phyloP scores from a whole-genome alignment of 2,113 vertebrate genomes.

The Stigmatopora argus region DNA sequence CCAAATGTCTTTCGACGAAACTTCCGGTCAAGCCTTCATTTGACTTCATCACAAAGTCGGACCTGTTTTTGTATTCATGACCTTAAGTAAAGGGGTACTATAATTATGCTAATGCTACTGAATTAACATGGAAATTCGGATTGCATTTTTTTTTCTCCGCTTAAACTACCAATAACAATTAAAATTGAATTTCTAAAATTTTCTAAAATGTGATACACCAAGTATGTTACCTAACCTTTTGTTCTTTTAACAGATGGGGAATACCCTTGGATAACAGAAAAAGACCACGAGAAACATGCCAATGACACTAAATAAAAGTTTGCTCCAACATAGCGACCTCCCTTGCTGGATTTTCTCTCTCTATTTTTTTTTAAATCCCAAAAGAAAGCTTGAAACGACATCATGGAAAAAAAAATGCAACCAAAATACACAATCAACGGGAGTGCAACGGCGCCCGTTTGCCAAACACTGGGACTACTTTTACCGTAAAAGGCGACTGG shows the following conservation, averaged over 20 bases:
- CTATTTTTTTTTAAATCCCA: conserved; percentile 7
- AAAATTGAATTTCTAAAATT: no score
- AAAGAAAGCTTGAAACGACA: conserved; percentile 55
- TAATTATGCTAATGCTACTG: no score
- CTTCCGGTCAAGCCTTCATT: no score
- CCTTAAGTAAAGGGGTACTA: no score
- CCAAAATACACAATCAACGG: conserved; percentile 31
- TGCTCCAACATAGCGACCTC: conserved; percentile 41
- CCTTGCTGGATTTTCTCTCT: conserved; percentile 37
- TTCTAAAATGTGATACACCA: no score
- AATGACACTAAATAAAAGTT: conserved; percentile 45
- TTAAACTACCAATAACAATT: no score
- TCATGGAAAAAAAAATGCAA: conserved; percentile 36
- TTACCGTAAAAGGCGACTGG: conserved; percentile 53
- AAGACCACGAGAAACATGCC: conserved; percentile 50
- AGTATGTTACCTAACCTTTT: conserved; percentile 12
- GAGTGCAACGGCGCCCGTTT: conserved; percentile 54
- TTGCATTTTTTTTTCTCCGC: no score
- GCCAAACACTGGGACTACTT: conserved; percentile 57
- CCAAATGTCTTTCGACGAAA: no score
- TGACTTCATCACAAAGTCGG: no score
- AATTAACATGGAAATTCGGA: no score
- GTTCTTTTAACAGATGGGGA: conserved; percentile 76
- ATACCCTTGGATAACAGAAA: conserved; percentile 70
- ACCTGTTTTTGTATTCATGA: no score